Base-by-base conservation (phyloP, 1,140 invertebrate genomes). In the Aphelenchoides avenae region DNA sequence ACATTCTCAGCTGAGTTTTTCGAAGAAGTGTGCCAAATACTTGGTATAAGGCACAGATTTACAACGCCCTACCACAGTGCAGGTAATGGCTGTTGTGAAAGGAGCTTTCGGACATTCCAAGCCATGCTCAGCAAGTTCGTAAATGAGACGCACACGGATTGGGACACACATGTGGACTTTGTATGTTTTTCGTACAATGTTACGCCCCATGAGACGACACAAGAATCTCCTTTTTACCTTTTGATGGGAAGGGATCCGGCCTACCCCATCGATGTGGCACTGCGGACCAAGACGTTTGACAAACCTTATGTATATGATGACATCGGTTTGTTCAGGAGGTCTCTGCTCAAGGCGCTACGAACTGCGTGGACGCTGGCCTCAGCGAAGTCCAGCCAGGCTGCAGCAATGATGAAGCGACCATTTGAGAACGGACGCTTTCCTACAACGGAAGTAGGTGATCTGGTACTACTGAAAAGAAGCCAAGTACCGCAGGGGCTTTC, bases 1-100 rank as follows among this genome's bases (percentile, higher is more conserved):
- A 15, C 51, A 3, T 53, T 53, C 20, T 49, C 44, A 9, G 44
- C 51, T 6, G 51, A 53, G 15, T 53, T 53, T n/a, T 53, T 44
- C 13, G 9, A 18, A 52, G 39, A 43, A 24, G 44, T 53, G 1
- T 53, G 51, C n/a, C 2, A 24, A 15, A 15, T 53, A 7, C 42
- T 53, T 0, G 30, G n/a, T n/a, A 26, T 53, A 0, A n/a, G 29
- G 0, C 44, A 53, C 18, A 27, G 24, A 1, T 53, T 52, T 33
- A 20, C 46, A 5, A 43, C 33, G 4, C 30, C 33, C 20, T 40
- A 40, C 0, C 52, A 29, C 20, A 20, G 15, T 2, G 15, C 22
- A 27, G 51, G 51, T 18, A 53, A 53, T 48, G 51, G 30, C n/a
- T 7, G 26, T n/a, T 15, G 13, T 5, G 51, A 53, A 27, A 15